Evolutionary conservation across 2,888 invertebrate species (phyloP), one percentile per base, ranked within the genome.

Genomic region (Andrena chrysosceles): DNA sequence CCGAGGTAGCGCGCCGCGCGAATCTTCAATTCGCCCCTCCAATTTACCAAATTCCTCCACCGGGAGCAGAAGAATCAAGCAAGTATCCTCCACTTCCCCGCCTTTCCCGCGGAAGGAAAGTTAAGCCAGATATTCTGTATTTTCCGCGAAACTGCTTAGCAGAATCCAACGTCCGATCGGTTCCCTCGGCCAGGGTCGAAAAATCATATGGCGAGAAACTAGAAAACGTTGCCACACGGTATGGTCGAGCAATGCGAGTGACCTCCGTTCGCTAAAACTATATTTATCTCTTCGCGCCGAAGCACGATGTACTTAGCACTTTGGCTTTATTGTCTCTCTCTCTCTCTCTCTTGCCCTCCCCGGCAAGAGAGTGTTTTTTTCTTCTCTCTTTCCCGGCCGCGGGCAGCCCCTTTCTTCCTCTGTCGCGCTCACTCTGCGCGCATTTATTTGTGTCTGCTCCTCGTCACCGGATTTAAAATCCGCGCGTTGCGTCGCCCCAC

Each of bases 211-310:
- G 16, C 64, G 67, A 64, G 59, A 77, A 71, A 81, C 73, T 71
- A 87, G 88, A 87, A 86, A 89, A 87, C 83, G 78, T 85, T 85
- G 86, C 77, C 85, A 84, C 56, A 29, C 54, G 29, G 67, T 31
- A 56, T 75, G 88, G 88, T 82, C 74, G 82, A 85, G 90, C 88
- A 87, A 90, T 91, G 91, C 91, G 91, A 91, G 90, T 91, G 92
- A 90, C 91, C 90, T 91, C 92, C 89, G 92, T 91, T 90, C 87
- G 89, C 89, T 85, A 90, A 90, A 91, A 90, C 92, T 92, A 92
- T 91, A 92, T 92, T 92, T 92, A 91, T 91, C 90, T 60, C 84
- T 48, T 64, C 81, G 88, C 85, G 87, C 85, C 87, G 85, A 87
- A 89, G 87, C 90, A 78, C 91, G 88, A 81, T 88, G 91, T 90